A percentile compares a stretch with the other conserved stretches of the same genome.
These are phyloP conservation scores for Pantelozetes paolii DNA, from an alignment of 2,888 invertebrate species.

Conservation along the genomic window DNA sequence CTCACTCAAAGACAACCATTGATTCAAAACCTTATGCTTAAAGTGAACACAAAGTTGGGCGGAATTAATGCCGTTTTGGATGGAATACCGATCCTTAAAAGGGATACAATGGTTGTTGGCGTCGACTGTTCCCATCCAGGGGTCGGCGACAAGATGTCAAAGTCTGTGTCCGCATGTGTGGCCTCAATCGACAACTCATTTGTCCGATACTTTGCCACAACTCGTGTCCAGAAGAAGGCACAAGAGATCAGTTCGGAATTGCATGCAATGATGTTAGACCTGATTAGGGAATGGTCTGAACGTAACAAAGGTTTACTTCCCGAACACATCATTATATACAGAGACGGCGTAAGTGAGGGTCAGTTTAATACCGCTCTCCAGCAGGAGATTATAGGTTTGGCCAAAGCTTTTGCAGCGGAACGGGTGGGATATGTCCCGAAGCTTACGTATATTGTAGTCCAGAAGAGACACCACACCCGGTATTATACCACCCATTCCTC, in stretches of 20 bases:
- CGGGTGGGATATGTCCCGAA: slow-evolving; percentile 61
- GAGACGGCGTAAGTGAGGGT: slow-evolving; percentile 76
- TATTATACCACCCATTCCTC: background rate
- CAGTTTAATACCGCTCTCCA: slow-evolving; percentile 27
- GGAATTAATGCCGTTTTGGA: slow-evolving; percentile 60
- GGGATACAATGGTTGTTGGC: slow-evolving; percentile 66
- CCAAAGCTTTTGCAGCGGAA: slow-evolving; percentile 57
- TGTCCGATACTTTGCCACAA: slow-evolving; percentile 59
- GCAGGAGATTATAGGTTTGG: slow-evolving; percentile 27
- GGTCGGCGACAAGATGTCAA: slow-evolving; percentile 32
- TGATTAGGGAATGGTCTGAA: slow-evolving; percentile 21
- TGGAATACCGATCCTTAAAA: background rate
- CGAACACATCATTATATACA: slow-evolving; percentile 62
- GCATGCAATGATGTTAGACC: slow-evolving; percentile 58
- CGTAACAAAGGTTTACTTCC: slow-evolving; percentile 16
- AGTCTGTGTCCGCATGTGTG: slow-evolving; percentile 48
- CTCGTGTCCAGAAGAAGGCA: slow-evolving; percentile 68
- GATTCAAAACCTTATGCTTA: slow-evolving; percentile 54
- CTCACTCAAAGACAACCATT: slow-evolving; percentile 31
- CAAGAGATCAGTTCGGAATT: slow-evolving; percentile 71
- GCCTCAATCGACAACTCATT: slow-evolving; percentile 50
- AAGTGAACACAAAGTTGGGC: slow-evolving; percentile 62
- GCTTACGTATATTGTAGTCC: slow-evolving; percentile 85
- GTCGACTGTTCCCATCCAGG: slow-evolving; percentile 90
- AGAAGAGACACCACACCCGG: slow-evolving; percentile 77